These are phyloP conservation scores for Drosophila ficusphila DNA, from an alignment of 1,140 invertebrate species.

Conservation along the genomic window DNA sequence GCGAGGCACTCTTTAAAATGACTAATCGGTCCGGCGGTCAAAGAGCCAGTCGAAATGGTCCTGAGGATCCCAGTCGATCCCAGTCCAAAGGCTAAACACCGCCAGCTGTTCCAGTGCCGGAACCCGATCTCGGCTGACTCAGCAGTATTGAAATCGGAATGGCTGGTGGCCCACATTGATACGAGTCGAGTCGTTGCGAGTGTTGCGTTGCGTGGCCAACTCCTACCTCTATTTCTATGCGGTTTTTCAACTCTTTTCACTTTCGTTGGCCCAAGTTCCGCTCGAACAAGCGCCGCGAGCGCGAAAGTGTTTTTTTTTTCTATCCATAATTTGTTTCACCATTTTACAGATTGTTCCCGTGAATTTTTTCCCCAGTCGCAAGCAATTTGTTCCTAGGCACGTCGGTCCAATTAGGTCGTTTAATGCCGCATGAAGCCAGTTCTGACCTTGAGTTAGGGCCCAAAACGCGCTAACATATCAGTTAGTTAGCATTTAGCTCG, in stretches of 20 bases:
- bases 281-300: conserved; percentile 44
- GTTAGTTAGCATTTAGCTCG: background rate
- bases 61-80: too few relatives aligned
- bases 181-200: too few relatives aligned
- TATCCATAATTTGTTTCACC: conserved; percentile 6
- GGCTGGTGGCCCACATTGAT: conserved; percentile 23
- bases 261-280: conserved; percentile 62
- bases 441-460: conserved; percentile 59
- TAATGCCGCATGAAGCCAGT: conserved; percentile 60
- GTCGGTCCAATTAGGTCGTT: conserved; percentile 59
- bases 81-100: background rate
- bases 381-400: conserved; percentile 13
- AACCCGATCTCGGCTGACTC: conserved; percentile 45
- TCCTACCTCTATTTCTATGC: conserved; percentile 42
- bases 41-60: conserved; percentile 16
- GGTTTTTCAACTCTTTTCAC: conserved; percentile 66
- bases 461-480: conserved; percentile 26
- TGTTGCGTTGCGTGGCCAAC: too few relatives aligned
- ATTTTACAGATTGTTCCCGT: conserved; percentile 4
- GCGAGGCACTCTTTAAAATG: conserved; percentile 36
- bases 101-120: conserved; percentile 51
- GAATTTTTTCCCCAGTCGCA: background rate
- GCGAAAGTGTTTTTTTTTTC: conserved; percentile 66
- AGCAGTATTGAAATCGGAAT: conserved; percentile 35
- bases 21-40: conserved; percentile 48